Conservation (phyloP, 2,113 vertebrate genomes). For the Beaufortia kweichowensis region DNA sequence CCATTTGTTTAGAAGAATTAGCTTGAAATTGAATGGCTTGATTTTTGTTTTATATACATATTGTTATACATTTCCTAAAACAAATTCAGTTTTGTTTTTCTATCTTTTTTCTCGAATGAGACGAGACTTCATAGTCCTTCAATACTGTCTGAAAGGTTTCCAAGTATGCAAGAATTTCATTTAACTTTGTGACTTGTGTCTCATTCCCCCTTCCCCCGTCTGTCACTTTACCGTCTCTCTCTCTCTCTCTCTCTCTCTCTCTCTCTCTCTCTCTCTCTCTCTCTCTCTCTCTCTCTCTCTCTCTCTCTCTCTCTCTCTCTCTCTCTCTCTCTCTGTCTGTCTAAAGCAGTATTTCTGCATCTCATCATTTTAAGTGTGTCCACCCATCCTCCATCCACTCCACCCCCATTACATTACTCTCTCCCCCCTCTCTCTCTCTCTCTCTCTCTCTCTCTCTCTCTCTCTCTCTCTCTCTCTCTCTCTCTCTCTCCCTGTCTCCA, state of each 20-base stretch:
- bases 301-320: constrained; percentile 1
- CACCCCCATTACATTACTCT: constrained; percentile 19
- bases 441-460: constrained; percentile 17
- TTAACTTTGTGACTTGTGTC: no score
- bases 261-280: background rate
- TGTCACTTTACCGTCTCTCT: background rate
- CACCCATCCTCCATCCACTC: constrained; percentile 36
- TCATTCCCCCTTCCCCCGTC: constrained; percentile 7
- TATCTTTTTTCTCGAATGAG: no score
- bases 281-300: no score
- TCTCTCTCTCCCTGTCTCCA: constrained; percentile 13
- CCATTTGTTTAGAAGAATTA: no score
- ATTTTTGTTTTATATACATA: no score
- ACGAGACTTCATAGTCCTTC: no score
- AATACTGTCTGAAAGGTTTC: no score
- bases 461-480: constrained; percentile 14
- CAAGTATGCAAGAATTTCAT: no score
- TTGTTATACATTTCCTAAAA: no score
- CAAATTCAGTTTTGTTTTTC: no score
- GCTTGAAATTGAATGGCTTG: no score
- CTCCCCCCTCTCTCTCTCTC: constrained; percentile 21
- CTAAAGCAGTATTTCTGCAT: constrained; percentile 10
- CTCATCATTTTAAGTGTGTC: constrained; percentile 34
- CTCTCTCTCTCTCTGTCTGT: constrained; percentile 5
- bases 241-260: constrained; percentile 18